phyloP scores from a whole-genome alignment of 2,113 vertebrate genomes.

The Barnardius zonarius region DNA sequence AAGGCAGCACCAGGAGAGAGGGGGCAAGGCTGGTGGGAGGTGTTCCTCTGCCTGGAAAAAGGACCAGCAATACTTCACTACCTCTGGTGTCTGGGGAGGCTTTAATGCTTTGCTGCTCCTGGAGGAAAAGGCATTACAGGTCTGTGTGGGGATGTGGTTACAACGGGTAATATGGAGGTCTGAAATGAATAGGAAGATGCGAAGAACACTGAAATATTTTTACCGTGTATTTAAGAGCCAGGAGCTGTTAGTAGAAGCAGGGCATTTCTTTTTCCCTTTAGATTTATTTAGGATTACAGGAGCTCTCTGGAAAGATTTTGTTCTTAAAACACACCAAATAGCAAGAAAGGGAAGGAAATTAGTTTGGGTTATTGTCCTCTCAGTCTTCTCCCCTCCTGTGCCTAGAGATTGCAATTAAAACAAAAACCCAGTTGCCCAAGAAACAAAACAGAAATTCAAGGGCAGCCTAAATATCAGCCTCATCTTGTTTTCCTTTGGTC shows the following conservation, averaged over 20 bases:
- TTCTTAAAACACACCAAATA: not conserved
- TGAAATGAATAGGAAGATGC: not conserved
- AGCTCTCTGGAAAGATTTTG: not conserved
- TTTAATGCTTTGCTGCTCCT: not conserved
- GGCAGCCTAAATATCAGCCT: not conserved
- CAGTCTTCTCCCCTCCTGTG: not conserved
- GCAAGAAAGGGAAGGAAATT: not conserved
- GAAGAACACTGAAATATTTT: not conserved
- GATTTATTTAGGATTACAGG: not conserved
- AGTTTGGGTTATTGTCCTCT: not conserved
- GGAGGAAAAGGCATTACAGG: not conserved
- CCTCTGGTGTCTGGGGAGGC: not conserved
- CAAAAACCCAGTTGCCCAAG: not conserved
- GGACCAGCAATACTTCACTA: not conserved
- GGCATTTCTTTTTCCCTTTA: not conserved
- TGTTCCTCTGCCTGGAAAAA: not conserved
- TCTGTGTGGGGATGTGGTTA: not conserved
- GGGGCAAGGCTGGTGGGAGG: not conserved
- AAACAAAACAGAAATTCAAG: not conserved
- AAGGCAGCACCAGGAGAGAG: not conserved
- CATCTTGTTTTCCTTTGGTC: not conserved
- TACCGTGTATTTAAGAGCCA: not conserved
- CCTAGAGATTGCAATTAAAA: conserved; percentile 1
- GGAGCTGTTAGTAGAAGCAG: not conserved
- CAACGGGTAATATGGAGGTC: not conserved